These are phyloP conservation scores for Cyanoramphus novaezelandiae DNA, from an alignment of 2,113 vertebrate species.

Conservation along the genomic window DNA sequence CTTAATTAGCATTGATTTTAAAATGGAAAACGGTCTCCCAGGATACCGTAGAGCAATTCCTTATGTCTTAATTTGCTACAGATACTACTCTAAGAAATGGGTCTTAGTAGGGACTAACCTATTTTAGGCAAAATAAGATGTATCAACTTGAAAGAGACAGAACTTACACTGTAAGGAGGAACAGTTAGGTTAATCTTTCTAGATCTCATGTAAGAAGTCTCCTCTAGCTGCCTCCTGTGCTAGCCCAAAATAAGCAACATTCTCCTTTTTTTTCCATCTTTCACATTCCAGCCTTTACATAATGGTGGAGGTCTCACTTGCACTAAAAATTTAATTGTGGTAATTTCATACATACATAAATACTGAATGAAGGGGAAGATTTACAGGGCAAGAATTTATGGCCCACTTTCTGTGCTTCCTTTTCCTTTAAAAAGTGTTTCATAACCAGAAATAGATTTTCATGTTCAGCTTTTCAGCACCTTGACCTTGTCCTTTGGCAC, in stretches of 20 bases:
- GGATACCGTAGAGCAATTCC: background rate
- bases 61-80: background rate
- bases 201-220: background rate
- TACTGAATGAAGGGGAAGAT: background rate
- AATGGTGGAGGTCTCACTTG: background rate
- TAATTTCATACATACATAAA: background rate
- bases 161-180: background rate
- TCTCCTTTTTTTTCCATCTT: background rate
- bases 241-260: background rate
- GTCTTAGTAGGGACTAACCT: background rate
- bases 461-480: background rate
- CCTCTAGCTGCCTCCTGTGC: background rate
- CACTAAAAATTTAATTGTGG: background rate
- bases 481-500: background rate
- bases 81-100: background rate
- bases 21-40: background rate
- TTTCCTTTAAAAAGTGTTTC: background rate
- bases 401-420: background rate
- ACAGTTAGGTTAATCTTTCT: background rate
- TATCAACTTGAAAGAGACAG: background rate
- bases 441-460: background rate
- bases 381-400: background rate
- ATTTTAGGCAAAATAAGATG: background rate
- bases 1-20: slow-evolving; percentile 9
- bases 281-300: background rate